Base-by-base conservation (phyloP, 2,113 vertebrate species). In the Amia ocellicauda region DNA sequence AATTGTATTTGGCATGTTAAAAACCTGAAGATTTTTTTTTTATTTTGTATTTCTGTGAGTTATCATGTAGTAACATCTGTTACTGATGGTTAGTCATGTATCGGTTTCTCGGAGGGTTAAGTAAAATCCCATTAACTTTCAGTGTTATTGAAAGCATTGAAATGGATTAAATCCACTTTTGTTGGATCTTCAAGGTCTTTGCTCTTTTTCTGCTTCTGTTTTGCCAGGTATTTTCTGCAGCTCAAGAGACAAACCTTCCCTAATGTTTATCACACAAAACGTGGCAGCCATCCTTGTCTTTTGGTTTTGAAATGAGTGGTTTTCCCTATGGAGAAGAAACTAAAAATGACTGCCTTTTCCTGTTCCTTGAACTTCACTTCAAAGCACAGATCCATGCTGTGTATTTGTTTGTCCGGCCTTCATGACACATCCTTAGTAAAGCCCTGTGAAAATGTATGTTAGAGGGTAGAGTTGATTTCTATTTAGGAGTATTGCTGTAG, bases 231-330 rank as follows among this genome's bases (percentile, higher is more conserved):
- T 78, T 78, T 74, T 80, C 81, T 22, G 70, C 70, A 69, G 80
- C 75, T 82, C 69, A 76, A 64, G 80, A 78, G 78, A 68, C 67
- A 66, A 65, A 76, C 78, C 64, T 60, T 69, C 75, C 83, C 87
- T 86, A 83, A 80, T 84, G 83, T 83, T 84, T 83, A 81, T 88
- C 84, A 85, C 74, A 71, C 66, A 57, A 75, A 80, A 89, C 86
- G 86, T 87, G 86, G 85, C 85, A 88, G 81, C 68, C 66, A 74
- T 88, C 79, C 83, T 77, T 83, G 82, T 86, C 81, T 86, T n/a
- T 64, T 85, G 83, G 83, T 83, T 77, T 79, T 59, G 71, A 74
- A 81, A 74, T 66, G 81, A 81, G 80, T 76, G 68, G 67, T 79
- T 80, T 80, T 64, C 75, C 75, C 83, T 70, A 59, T 58, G 67